Conservation (phyloP, 1,140 invertebrate genomes). For the Leguminivora glycinivorella region DNA sequence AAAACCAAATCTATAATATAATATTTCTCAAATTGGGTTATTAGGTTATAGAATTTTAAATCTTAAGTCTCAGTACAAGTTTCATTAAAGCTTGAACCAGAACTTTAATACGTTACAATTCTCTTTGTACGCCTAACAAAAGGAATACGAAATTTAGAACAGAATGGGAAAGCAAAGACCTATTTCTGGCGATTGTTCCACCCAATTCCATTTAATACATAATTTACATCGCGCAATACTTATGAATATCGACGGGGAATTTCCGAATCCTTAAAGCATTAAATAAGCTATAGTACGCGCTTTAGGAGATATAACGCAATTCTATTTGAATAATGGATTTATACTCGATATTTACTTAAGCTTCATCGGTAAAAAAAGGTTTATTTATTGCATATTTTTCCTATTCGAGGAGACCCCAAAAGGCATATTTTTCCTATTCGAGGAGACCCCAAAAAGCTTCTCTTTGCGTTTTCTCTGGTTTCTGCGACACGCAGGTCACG, state of each 20-base stretch:
- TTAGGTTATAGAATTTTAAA: too few species aligned
- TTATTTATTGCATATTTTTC: too few species aligned
- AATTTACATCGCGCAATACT: slow-evolving; percentile 10
- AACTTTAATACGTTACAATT: neutral
- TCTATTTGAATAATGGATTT: slow-evolving; percentile 16
- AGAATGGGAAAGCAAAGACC: slow-evolving; percentile 9
- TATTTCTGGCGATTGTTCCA: slow-evolving; percentile 11
- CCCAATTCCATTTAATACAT: slow-evolving; percentile 13
- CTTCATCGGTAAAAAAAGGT: neutral
- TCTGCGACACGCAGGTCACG: too few species aligned
- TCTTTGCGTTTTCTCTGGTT: too few species aligned
- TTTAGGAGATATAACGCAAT: neutral
- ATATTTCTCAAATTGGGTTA: too few species aligned
- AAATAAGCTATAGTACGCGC: neutral
- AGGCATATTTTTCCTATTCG: too few species aligned
- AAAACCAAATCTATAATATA: too few species aligned
- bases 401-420: too few species aligned
- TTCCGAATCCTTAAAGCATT: neutral
- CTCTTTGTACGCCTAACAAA: slow-evolving; percentile 1
- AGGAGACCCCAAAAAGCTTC: too few species aligned
- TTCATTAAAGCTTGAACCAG: neutral
- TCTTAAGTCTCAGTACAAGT: neutral
- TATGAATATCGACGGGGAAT: slow-evolving; percentile 2
- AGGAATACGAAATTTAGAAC: slow-evolving; percentile 1
- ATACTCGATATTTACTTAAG: neutral